Percentiles rank a stretch among this genome's conserved stretches.
Conservation (phyloP, 2,888 invertebrate species). For the Drosophila kanekoi region DNA sequence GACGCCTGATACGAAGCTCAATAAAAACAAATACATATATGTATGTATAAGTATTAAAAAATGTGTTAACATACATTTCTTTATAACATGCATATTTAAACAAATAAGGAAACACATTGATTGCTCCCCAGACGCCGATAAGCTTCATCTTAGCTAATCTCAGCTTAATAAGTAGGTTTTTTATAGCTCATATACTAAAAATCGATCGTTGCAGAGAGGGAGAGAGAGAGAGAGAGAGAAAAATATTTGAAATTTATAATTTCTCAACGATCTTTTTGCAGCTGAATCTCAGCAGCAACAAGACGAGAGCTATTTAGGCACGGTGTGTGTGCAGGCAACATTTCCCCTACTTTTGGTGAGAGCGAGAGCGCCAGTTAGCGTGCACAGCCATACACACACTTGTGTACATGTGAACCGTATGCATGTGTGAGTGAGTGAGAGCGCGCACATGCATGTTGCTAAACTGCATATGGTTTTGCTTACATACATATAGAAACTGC, state of each 20-base stretch:
- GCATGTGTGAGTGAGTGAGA: slow-evolving; percentile 29
- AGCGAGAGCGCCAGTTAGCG: slow-evolving; percentile 42
- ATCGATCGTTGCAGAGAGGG: slow-evolving; percentile 16
- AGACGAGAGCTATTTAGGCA: slow-evolving; percentile 2
- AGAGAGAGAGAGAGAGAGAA: background rate
- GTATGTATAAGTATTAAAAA: too few species aligned
- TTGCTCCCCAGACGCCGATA: slow-evolving; percentile 19
- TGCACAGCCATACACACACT: slow-evolving; percentile 33
- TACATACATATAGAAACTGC: slow-evolving; percentile 65
- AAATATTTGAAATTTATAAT: slow-evolving; percentile 20
- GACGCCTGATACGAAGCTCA: slow-evolving; percentile 2
- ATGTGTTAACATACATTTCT: background rate
- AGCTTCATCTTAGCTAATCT: slow-evolving; percentile 29
- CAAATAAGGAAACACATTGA: slow-evolving; percentile 11
- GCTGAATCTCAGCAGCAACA: slow-evolving; percentile 16
- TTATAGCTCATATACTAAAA: slow-evolving; percentile 47
- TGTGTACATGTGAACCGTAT: slow-evolving; percentile 16
- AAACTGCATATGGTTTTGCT: slow-evolving; percentile 55
- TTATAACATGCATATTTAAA: too few species aligned
- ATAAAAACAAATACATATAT: background rate
- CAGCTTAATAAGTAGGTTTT: slow-evolving; percentile 16
- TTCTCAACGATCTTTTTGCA: slow-evolving; percentile 35
- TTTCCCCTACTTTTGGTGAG: slow-evolving; percentile 79
- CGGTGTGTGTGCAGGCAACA: slow-evolving; percentile 54
- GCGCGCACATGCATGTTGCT: slow-evolving; percentile 56